Evolutionary conservation across 1,140 invertebrate species (phyloP).

Genomic region (Eriosoma lanigerum): DNA sequence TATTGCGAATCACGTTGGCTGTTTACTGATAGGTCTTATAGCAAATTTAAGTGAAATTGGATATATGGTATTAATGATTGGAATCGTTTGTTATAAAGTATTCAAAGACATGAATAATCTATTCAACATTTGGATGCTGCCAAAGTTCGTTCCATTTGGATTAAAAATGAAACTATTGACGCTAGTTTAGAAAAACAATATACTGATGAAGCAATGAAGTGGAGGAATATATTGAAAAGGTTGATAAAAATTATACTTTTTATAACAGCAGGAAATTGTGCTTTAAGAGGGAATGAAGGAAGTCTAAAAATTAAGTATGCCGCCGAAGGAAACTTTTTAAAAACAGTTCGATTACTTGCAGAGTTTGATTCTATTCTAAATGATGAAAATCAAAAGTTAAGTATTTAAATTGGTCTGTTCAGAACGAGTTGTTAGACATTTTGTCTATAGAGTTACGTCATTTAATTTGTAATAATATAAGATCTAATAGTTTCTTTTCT

Average conservation of each 20-base stretch:
- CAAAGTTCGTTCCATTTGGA: background rate
- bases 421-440: slow-evolving; percentile 21
- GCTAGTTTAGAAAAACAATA: slow-evolving; percentile 1
- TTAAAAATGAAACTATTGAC: slow-evolving; percentile 16
- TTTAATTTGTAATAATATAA: slow-evolving; percentile 12
- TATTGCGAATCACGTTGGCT: slow-evolving; percentile 13
- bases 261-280: slow-evolving; percentile 1
- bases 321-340: background rate
- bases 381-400: background rate
- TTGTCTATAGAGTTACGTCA: background rate
- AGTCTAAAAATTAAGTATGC: background rate
- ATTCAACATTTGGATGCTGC: slow-evolving; percentile 13
- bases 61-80: slow-evolving; percentile 10
- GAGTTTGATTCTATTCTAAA: slow-evolving; percentile 3
- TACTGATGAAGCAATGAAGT: background rate
- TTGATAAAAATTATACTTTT: slow-evolving; percentile 8
- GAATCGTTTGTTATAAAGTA: slow-evolving; percentile 1
- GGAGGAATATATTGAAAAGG: slow-evolving; percentile 16
- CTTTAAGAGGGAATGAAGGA: slow-evolving; percentile 15
- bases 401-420: background rate
- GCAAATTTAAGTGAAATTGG: slow-evolving; percentile 11
- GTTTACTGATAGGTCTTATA: background rate
- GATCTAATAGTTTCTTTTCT: background rate
- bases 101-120: slow-evolving; percentile 2
- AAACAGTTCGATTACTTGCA: background rate